Evolutionary conservation across 2,797 vertebrate genomes (phyloP), one percentile per base, ranked within the genome.

Genomic region (Chelonia mydas): DNA sequence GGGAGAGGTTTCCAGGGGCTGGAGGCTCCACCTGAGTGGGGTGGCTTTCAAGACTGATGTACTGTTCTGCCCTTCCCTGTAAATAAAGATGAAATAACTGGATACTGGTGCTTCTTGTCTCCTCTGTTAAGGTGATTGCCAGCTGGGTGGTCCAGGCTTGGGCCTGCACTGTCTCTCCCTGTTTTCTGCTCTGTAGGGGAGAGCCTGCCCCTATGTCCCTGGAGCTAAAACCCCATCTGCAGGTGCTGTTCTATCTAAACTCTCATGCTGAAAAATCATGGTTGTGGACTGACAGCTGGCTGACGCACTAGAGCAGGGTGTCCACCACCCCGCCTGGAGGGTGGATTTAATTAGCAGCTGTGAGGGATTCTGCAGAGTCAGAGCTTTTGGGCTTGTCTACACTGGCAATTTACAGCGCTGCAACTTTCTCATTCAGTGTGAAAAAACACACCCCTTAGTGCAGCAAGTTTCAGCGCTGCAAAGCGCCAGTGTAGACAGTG

Each of bases 31-130:
- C 83, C 49, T 81, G 79, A 76, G 87, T 54, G 94, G 81, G 81
- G 81, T 19, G 51, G 82, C 78, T 72, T 59, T 86, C 47, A 65
- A 93, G 90, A 47, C 88, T 83, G 91, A 96, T 81, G 83, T 50
- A 47, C 79, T 83, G 11, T 87, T 88, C 76, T 97, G 94, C 89
- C 94, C 94, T 95, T 89, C 68, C 87, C 11, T 13, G 80, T 97
- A 96, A 98, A 98, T 98, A 98, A 98, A 98, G 93, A 96, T 61
- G 54, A 83, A 93, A 92, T 51, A 81, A 95, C 95, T 86, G 86
- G 86, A 90, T 37, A 72, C 53, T 86, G 76, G 49, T 84, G 49
- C 37, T 76, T 88, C 41, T 82, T 80, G 90, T 88, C 68, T 96
- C 79, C 91, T 7, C 59, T 93, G 6, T 93, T 88, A 19, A 54